A percentile compares a stretch with the other conserved stretches of the same genome.
These are phyloP conservation scores for Tetramorium alpestre DNA, from an alignment of 1,140 invertebrate species.

Conservation along the genomic window DNA sequence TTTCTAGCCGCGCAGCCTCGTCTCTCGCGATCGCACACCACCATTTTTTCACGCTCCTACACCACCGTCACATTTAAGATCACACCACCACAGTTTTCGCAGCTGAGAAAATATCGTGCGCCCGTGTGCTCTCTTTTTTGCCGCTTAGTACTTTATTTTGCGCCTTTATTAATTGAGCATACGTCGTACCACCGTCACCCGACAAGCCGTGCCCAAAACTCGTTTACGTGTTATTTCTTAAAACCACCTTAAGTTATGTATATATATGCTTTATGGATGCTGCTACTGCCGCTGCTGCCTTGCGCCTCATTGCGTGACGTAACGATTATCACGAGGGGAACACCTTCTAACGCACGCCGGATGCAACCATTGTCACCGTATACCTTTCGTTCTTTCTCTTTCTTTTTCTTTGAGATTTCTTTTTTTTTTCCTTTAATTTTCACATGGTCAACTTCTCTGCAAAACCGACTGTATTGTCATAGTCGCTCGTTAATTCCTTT, in stretches of 20 bases:
- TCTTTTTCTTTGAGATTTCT: background rate
- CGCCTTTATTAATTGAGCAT: constrained; percentile 65
- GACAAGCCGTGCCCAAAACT: constrained; percentile 83
- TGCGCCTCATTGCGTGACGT: constrained; percentile 24
- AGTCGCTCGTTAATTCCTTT: constrained; percentile 13
- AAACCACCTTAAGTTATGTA: constrained; percentile 60
- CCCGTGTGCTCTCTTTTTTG: constrained; percentile 70
- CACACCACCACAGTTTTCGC: constrained; percentile 60
- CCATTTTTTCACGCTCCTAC: constrained; percentile 65
- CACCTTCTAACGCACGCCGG: background rate
- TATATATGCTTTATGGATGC: constrained; percentile 61
- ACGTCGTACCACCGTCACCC: constrained; percentile 82
- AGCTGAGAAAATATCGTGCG: constrained; percentile 75
- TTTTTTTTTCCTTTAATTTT: background rate
- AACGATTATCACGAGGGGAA: constrained; percentile 23
- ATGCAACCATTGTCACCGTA: constrained; percentile 67
- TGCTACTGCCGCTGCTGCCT: constrained; percentile 32
- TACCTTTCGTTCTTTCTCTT: constrained; percentile 11
- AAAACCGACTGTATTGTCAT: background rate
- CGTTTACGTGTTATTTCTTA: constrained; percentile 67
- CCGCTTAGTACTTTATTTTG: constrained; percentile 54
- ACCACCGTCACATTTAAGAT: constrained; percentile 56
- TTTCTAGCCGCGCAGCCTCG: constrained; percentile 27
- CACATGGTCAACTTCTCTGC: background rate
- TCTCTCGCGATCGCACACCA: constrained; percentile 29